Evolutionary conservation across 1,140 invertebrate genomes (phyloP).

Genomic region (Drosophila simulans): DNA sequence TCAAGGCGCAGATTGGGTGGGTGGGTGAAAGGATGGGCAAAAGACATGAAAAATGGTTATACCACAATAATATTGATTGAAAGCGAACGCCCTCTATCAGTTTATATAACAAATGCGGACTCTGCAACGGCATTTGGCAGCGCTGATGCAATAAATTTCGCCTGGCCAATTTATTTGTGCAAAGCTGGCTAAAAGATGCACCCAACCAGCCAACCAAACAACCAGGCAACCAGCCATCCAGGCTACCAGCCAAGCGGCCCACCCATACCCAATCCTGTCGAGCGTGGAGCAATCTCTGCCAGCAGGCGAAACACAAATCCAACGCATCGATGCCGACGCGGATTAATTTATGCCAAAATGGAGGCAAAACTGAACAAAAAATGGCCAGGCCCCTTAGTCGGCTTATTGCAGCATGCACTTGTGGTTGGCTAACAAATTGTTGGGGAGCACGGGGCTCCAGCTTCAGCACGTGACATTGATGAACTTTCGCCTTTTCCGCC

Average conservation of each 20-base stretch:
- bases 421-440: conserved; percentile 71
- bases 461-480: conserved; percentile 71
- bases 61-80: conserved; percentile 84
- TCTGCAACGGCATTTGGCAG: conserved; percentile 70
- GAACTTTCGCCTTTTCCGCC: conserved; percentile 60
- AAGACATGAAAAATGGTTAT: conserved; percentile 76
- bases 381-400: conserved; percentile 35
- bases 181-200: conserved; percentile 65
- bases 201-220: conserved; percentile 11
- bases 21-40: background rate
- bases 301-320: conserved; percentile 66
- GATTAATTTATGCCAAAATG: conserved; percentile 72
- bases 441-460: conserved; percentile 37
- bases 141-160: conserved; percentile 78
- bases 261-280: conserved; percentile 17
- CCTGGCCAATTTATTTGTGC: conserved; percentile 75
- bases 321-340: conserved; percentile 68
- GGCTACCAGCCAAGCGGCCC: background rate
- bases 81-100: conserved; percentile 57
- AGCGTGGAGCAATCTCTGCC: conserved; percentile 55
- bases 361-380: conserved; percentile 29
- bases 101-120: conserved; percentile 67
- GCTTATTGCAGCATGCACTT: conserved; percentile 67
- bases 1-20: background rate
- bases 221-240: conserved; percentile 25